Evolutionary conservation across 2,797 vertebrate species (phyloP).

Genomic region (Melanotaenia maccullochi): DNA sequence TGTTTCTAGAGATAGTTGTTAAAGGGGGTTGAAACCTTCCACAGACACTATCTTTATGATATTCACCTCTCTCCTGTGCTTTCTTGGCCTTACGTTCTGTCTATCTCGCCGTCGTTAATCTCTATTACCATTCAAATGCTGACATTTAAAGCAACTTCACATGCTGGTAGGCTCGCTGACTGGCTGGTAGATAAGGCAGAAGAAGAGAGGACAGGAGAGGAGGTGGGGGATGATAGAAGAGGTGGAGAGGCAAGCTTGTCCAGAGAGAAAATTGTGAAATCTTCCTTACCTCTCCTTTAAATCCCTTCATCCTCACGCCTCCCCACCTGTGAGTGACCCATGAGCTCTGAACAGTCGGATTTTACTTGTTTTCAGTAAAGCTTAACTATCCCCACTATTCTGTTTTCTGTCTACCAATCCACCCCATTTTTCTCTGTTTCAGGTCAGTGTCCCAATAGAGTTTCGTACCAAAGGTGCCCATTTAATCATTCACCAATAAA

Average conservation of each 20-base stretch:
- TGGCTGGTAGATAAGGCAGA: constrained; percentile 60
- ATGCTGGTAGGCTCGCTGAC: constrained; percentile 52
- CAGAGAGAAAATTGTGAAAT: constrained; percentile 54
- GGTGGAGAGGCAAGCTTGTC: constrained; percentile 23
- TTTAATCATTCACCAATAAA: constrained; percentile 39
- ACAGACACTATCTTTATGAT: constrained; percentile 67
- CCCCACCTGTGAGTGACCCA: constrained; percentile 57
- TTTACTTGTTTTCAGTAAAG: constrained; percentile 64
- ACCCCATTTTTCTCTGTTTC: constrained; percentile 23
- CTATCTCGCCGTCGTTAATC: constrained; percentile 71
- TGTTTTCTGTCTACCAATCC: constrained; percentile 49
- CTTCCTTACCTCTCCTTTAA: constrained; percentile 52
- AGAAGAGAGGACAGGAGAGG: constrained; percentile 18
- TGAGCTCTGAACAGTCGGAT: constrained; percentile 59
- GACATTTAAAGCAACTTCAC: constrained; percentile 79
- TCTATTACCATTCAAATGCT: constrained; percentile 80
- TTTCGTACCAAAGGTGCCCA: constrained; percentile 23
- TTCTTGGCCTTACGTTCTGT: constrained; percentile 40
- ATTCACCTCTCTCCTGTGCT: constrained; percentile 60
- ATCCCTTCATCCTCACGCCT: constrained; percentile 31
- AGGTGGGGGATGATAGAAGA: constrained; percentile 21
- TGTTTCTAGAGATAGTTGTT: constrained; percentile 40
- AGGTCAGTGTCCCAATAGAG: constrained; percentile 8
- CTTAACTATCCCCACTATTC: constrained; percentile 53
- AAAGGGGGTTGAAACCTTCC: constrained; percentile 43